phyloP scores from a whole-genome alignment of 2,113 vertebrate genomes.

The Hippolais icterina region DNA sequence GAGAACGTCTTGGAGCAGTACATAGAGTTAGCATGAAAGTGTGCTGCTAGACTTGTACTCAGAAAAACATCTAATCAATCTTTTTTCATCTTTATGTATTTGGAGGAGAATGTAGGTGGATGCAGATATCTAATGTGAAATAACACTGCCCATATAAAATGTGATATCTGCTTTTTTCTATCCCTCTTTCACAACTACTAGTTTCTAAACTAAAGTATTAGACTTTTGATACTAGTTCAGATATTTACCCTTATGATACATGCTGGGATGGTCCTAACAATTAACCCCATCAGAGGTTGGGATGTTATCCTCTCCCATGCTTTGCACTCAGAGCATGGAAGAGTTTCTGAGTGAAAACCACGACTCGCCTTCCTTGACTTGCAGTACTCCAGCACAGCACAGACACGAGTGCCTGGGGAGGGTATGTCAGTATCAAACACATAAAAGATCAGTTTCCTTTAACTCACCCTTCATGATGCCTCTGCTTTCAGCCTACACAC shows the following conservation, averaged over 20 bases:
- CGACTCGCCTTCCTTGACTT: background rate
- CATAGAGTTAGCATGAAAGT: background rate
- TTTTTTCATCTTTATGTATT: background rate
- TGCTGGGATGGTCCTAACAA: background rate
- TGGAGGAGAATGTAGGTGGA: background rate
- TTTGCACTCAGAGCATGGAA: background rate
- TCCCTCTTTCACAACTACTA: background rate
- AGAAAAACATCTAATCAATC: background rate
- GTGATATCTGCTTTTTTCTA: background rate
- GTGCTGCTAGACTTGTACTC: background rate
- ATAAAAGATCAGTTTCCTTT: background rate
- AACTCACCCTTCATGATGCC: background rate
- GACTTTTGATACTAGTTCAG: background rate
- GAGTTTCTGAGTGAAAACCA: background rate
- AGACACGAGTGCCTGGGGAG: background rate
- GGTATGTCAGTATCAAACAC: background rate
- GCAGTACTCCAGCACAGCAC: background rate
- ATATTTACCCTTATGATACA: background rate
- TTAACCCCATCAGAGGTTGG: fast-evolving
- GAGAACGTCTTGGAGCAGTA: background rate
- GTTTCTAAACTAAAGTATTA: background rate
- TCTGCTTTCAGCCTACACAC: background rate
- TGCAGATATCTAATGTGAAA: background rate
- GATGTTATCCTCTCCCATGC: fast-evolving
- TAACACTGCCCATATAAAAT: background rate